Evolutionary conservation across 2,888 invertebrate genomes (phyloP).

Genomic region (Helobdella robusta): DNA sequence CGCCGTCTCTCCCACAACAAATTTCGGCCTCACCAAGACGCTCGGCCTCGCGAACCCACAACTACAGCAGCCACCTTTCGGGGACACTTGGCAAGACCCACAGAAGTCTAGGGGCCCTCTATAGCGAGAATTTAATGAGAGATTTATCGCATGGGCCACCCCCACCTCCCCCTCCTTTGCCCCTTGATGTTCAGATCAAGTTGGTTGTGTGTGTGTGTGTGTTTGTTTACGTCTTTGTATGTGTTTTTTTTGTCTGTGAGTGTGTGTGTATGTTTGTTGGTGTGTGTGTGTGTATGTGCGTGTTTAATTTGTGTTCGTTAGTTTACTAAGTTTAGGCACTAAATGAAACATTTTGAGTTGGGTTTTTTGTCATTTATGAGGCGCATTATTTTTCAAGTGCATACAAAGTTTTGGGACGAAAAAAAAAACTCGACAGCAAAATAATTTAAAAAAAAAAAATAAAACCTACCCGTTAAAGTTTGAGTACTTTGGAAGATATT

Average conservation of each 20-base stretch:
- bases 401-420: not conserved
- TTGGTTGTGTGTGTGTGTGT: no score
- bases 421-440: not conserved
- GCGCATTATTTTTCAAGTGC: no score
- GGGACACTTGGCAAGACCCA: constrained; percentile 24
- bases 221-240: not conserved
- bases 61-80: not conserved
- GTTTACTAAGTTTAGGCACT: not conserved
- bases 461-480: no score
- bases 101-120: constrained; percentile 19
- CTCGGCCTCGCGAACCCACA: constrained; percentile 14
- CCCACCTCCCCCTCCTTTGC: constrained; percentile 20
- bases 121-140: constrained; percentile 23
- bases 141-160: constrained; percentile 21
- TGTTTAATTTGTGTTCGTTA: not conserved
- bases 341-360: not conserved
- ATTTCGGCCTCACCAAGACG: not conserved
- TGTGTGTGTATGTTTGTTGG: not conserved
- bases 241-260: not conserved
- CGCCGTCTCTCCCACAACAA: constrained; percentile 4
- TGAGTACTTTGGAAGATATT: no score
- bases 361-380: no score
- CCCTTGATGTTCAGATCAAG: not conserved
- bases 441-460: not conserved
- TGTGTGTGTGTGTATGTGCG: not conserved